A percentile compares a stretch with the other conserved stretches of the same genome.
Evolutionary conservation across 2,888 invertebrate species (phyloP).

Genomic region (Ptycholaimellus sp.): DNA sequence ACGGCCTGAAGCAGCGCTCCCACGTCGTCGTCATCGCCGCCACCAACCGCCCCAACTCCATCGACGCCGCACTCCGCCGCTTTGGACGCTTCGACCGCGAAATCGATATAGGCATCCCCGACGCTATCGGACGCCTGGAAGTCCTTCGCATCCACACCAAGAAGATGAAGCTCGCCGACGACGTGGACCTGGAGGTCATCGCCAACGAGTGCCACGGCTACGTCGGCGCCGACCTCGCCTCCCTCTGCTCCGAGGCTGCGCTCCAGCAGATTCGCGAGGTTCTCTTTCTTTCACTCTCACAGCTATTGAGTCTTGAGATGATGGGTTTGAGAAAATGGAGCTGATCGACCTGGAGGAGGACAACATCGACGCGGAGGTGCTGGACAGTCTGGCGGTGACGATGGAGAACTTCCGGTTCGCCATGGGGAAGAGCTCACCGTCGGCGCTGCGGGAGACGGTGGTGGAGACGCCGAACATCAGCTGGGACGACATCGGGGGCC

Average conservation of each 20-base stretch:
- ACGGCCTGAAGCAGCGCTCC: slow-evolving; percentile 91
- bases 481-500: slow-evolving; percentile 90
- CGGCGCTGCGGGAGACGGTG: too few relatives aligned
- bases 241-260: slow-evolving; percentile 92
- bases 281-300: too few relatives aligned
- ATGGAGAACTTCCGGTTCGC: slow-evolving; percentile 21
- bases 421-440: too few relatives aligned
- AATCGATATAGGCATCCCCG: slow-evolving; percentile 98
- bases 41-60: slow-evolving; percentile 93
- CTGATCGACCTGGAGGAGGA: slow-evolving; percentile 97
- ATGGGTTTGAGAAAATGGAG: slow-evolving; percentile 99
- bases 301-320: too few relatives aligned
- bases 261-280: slow-evolving; percentile 93
- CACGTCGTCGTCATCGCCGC: slow-evolving; percentile 99
- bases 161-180: slow-evolving; percentile 96
- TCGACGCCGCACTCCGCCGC: slow-evolving; percentile 82
- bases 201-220: slow-evolving; percentile 96
- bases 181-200: slow-evolving; percentile 92
- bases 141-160: slow-evolving; percentile 95
- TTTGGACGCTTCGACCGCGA: slow-evolving; percentile 92
- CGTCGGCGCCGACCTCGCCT: slow-evolving; percentile 94
- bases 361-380: slow-evolving; percentile 90
- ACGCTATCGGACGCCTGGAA: slow-evolving; percentile 87
- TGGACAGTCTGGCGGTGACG: slow-evolving; percentile 84
- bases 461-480: slow-evolving; percentile 91